Conservation (phyloP, 2,888 invertebrate species). For the Tholera decimalis region DNA sequence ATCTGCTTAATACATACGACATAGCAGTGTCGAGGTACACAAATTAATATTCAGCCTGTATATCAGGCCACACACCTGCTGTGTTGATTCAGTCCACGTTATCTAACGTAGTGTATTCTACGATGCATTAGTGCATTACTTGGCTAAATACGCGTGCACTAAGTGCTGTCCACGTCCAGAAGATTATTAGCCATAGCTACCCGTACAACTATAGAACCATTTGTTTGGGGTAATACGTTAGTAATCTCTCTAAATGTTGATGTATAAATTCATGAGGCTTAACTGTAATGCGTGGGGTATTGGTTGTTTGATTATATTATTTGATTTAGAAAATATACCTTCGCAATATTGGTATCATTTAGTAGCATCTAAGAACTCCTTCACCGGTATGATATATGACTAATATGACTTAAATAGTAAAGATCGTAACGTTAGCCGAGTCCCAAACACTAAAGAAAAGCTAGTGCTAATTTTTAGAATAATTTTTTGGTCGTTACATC, state of each 20-base stretch:
- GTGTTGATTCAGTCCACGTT: constrained; percentile 86
- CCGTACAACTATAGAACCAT: constrained; percentile 11
- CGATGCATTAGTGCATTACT: constrained; percentile 74
- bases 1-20: constrained; percentile 62
- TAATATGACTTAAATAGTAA: too few relatives aligned
- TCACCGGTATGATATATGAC: neutral
- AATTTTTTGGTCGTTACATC: too few relatives aligned
- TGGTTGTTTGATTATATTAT: constrained; percentile 17
- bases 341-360: neutral
- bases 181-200: constrained; percentile 47
- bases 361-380: neutral
- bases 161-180: constrained; percentile 54
- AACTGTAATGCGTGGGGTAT: neutral
- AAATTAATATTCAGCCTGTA: constrained; percentile 86
- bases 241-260: constrained; percentile 52
- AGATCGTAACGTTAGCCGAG: too few relatives aligned
- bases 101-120: constrained; percentile 77
- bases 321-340: neutral
- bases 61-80: constrained; percentile 79
- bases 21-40: constrained; percentile 79
- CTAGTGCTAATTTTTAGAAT: too few relatives aligned
- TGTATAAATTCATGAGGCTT: constrained; percentile 41
- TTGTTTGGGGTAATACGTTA: constrained; percentile 45
- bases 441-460: too few relatives aligned
- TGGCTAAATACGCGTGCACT: constrained; percentile 54